Percentiles rank a stretch among this genome's conserved stretches.
Conservation (phyloP, 2,797 vertebrate genomes). For the Decapterus maruadsi region DNA sequence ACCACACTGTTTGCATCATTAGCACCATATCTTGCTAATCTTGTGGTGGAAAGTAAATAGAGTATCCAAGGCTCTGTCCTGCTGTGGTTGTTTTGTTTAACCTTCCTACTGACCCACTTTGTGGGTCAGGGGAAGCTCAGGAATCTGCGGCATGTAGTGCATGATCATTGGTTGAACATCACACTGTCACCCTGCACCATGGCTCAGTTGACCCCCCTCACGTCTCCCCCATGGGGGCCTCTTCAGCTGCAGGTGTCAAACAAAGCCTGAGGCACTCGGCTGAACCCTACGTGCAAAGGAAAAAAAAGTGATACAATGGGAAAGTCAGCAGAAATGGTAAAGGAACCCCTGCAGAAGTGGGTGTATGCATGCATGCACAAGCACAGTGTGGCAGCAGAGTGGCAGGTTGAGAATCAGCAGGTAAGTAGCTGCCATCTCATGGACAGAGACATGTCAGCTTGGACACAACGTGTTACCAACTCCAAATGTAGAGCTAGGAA, state of each 20-base stretch:
- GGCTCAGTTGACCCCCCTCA: slow-evolving; percentile 6
- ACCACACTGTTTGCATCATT: neutral
- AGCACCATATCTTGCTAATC: neutral
- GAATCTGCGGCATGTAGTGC: slow-evolving; percentile 55
- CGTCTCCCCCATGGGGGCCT: slow-evolving; percentile 25
- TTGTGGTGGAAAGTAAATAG: neutral
- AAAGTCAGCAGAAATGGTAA: slow-evolving; percentile 42
- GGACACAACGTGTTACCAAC: slow-evolving; percentile 23
- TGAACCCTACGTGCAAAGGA: slow-evolving; percentile 5
- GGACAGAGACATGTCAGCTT: slow-evolving; percentile 15
- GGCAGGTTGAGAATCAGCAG: slow-evolving; percentile 78
- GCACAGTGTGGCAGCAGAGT: slow-evolving; percentile 62
- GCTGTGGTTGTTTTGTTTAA: slow-evolving; percentile 22
- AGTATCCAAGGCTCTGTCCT: neutral
- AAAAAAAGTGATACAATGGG: slow-evolving; percentile 47
- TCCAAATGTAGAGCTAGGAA: slow-evolving; percentile 20
- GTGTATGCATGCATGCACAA: slow-evolving; percentile 48
- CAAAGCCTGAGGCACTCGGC: slow-evolving; percentile 40
- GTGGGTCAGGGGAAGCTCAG: slow-evolving; percentile 53
- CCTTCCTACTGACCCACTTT: slow-evolving; percentile 21
- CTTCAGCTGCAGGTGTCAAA: slow-evolving; percentile 52
- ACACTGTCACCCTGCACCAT: slow-evolving; percentile 30
- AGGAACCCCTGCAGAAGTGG: slow-evolving; percentile 47
- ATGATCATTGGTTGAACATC: slow-evolving; percentile 36
- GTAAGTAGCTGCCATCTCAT: slow-evolving; percentile 56